phyloP scores from a whole-genome alignment of 2,113 vertebrate species.

The Pollachius pollachius region DNA sequence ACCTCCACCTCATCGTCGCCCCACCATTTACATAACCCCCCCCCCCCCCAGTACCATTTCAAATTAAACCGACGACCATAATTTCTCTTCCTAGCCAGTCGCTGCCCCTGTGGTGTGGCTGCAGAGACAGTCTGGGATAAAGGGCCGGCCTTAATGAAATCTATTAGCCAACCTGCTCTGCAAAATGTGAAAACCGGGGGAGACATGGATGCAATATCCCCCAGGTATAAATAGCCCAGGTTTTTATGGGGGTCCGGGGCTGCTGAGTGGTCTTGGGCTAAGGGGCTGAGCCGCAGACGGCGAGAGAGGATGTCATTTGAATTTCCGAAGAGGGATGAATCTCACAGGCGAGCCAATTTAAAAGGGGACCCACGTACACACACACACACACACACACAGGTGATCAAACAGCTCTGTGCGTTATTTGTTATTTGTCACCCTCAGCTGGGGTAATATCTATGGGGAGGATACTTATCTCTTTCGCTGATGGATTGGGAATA shows the following conservation, averaged over 20 bases:
- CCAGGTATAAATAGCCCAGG: slow-evolving; percentile 8
- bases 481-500: slow-evolving; percentile 44
- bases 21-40: slow-evolving; percentile 27
- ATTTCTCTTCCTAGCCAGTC: slow-evolving; percentile 48
- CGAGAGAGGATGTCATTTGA: slow-evolving; percentile 29
- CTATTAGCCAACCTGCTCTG: slow-evolving; percentile 48
- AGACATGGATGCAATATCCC: slow-evolving; percentile 38
- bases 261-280: slow-evolving; percentile 24
- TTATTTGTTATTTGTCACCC: slow-evolving; percentile 40
- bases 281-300: slow-evolving; percentile 32
- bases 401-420: slow-evolving; percentile 33
- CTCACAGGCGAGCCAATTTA: slow-evolving; percentile 47
- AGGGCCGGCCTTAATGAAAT: slow-evolving; percentile 18
- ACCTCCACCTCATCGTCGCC: slow-evolving; percentile 7
- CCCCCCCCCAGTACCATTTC: too few species aligned
- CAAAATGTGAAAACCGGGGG: slow-evolving; percentile 44
- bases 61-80: slow-evolving; percentile 11
- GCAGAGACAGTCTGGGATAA: slow-evolving; percentile 27
- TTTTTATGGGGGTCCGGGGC: slow-evolving; percentile 29
- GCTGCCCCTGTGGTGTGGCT: slow-evolving; percentile 20
- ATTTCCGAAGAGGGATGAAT: slow-evolving; percentile 42
- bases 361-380: slow-evolving; percentile 27
- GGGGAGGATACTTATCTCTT: slow-evolving; percentile 17
- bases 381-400: slow-evolving; percentile 21
- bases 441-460: slow-evolving; percentile 21